Conservation (phyloP, 2,888 invertebrate genomes). For the Panopea generosa region DNA sequence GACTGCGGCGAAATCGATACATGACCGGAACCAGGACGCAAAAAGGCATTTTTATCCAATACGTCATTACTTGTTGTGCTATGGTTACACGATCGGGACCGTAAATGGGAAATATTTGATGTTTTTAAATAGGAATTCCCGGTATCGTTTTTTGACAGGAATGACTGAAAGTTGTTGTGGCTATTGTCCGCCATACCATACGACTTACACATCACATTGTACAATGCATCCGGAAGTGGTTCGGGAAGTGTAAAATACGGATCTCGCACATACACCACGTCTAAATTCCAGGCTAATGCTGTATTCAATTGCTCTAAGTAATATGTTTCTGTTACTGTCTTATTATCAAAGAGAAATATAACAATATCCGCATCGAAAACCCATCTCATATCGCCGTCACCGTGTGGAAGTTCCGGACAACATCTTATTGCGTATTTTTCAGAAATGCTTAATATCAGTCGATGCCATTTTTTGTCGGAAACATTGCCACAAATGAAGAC, state of each 20-base stretch:
- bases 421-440: conserved; percentile 8
- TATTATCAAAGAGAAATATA: conserved; percentile 34
- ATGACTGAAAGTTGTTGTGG: too few relatives aligned
- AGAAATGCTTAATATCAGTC: conserved; percentile 4
- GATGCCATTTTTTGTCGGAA: conserved; percentile 7
- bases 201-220: conserved; percentile 10
- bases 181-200: too few relatives aligned
- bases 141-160: too few relatives aligned
- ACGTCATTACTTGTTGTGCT: too few relatives aligned
- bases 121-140: too few relatives aligned
- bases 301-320: conserved; percentile 38
- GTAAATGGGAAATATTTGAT: too few relatives aligned
- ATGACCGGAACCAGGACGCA: too few relatives aligned
- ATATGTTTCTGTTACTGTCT: conserved; percentile 19
- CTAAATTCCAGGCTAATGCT: conserved; percentile 35
- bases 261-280: conserved; percentile 49
- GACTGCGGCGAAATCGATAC: too few relatives aligned
- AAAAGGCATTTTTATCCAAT: too few relatives aligned
- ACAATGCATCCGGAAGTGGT: conserved; percentile 46
- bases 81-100: too few relatives aligned
- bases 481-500: conserved; percentile 18
- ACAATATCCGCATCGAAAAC: conserved; percentile 14
- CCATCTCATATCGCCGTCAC: background rate
- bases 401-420: background rate
- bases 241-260: conserved; percentile 44